A percentile compares a stretch with the other conserved stretches of the same genome.
Evolutionary conservation across 1,140 invertebrate genomes (phyloP).

Genomic region (Bombus ignitus): DNA sequence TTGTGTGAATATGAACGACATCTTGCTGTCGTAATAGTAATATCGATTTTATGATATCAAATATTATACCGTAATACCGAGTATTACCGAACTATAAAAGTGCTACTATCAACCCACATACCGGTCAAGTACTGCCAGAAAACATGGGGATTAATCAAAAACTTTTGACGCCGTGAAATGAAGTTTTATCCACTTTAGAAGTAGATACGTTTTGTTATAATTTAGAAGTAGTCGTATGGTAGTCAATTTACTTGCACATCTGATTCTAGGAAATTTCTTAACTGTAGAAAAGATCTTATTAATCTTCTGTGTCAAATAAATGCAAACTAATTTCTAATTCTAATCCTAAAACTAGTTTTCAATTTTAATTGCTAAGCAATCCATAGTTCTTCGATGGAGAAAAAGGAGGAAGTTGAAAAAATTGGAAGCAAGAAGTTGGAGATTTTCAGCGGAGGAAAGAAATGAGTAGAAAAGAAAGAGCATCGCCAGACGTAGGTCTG

Average conservation of each 20-base stretch:
- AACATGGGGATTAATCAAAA: too few species aligned
- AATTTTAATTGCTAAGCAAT: neutral
- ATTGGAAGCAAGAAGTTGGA: neutral
- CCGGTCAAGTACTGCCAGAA: too few species aligned
- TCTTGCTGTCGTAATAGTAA: neutral
- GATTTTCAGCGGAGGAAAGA: neutral
- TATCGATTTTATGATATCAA: neutral
- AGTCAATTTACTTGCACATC: too few species aligned
- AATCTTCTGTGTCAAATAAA: too few species aligned
- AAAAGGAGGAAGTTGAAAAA: neutral
- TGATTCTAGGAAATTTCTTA: too few species aligned
- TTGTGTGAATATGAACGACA: neutral
- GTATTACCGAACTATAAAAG: too few species aligned
- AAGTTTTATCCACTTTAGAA: too few species aligned
- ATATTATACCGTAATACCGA: neutral
- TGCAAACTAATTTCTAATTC: neutral
- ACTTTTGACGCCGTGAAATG: too few species aligned
- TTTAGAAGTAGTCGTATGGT: too few species aligned
- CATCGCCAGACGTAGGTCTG: conserved; percentile 13
- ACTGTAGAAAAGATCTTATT: too few species aligned
- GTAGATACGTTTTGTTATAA: too few species aligned
- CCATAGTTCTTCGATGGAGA: neutral
- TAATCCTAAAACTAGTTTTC: neutral
- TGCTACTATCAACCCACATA: too few species aligned
- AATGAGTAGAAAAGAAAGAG: neutral